Evolutionary conservation across 2,797 vertebrate genomes (phyloP), one percentile per base, ranked within the genome.

Genomic region (Scyliorhinus canicula): DNA sequence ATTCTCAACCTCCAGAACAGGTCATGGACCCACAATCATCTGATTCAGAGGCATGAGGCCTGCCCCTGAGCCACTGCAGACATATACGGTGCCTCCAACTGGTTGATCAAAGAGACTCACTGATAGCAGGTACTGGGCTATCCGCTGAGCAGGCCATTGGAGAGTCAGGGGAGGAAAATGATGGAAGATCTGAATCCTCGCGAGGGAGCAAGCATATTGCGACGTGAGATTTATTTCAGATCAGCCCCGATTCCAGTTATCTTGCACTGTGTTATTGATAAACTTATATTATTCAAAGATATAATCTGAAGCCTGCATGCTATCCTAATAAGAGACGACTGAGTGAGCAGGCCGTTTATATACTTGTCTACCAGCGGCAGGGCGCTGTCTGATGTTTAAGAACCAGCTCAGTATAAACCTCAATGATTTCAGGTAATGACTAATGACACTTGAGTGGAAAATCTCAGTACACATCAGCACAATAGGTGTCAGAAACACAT

Each of bases 281-380:
- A 24, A 47, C 67, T 40, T 93, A 95, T 94, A 95, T 95, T 90
- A 95, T 65, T 95, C 94, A 74, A 93, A 93, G 69, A 40, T 69
- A 91, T 55, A 35, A 65, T 60, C n/a, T 74, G 57, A 47, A 47
- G 69, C 60, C 65, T 57, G 19, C 52, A 16, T 88, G 50, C 86
- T 16, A 50, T 67, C 67, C 82, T 71, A 88, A 82, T 28, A 52
- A 95, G 8, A 93, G 47, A 90, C 55, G 65, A 67, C 91, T 86
- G 94, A 93, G 82, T 3, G 90, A 93, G 77, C 91, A 97, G 98
- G 98, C 97, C 97, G 97, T 95, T 98, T 97, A 98, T 98, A 97
- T 97, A 98, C 98, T 97, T 98, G 98, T 98, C 97, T 98, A 98
- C 97, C 98, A 98, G 97, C 96, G 5, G 47, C 44, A n/a, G 31